phyloP scores from a whole-genome alignment of 2,888 invertebrate species.

The Pristionchus exspectatus region DNA sequence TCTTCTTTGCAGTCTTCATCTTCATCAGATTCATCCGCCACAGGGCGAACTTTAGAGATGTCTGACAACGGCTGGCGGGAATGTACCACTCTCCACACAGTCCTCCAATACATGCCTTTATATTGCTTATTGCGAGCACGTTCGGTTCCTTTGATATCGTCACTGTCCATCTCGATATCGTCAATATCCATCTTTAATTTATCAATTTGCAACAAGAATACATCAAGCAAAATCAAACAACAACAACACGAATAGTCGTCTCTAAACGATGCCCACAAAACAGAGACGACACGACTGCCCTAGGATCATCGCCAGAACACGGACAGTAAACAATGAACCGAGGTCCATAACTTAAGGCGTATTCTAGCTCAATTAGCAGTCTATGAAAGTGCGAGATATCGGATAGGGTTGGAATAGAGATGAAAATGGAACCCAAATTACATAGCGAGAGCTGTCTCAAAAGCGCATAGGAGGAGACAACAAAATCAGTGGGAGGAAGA shows the following conservation, averaged over 20 bases:
- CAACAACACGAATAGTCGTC: neutral
- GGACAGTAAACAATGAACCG: neutral
- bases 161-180: neutral
- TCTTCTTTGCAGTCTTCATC: too few species aligned
- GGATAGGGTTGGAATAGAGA: neutral
- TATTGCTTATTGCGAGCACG: neutral
- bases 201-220: neutral
- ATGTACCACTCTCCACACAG: neutral
- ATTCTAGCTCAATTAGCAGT: neutral
- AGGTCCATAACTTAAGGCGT: neutral
- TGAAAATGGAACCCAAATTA: neutral
- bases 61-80: neutral
- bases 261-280: neutral
- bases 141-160: too few species aligned
- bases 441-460: neutral
- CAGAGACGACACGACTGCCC: neutral
- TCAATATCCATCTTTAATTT: neutral
- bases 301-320: neutral
- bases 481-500: neutral
- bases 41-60: neutral
- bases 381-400: neutral
- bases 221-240: neutral
- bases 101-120: neutral
- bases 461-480: neutral
- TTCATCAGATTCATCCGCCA: too few species aligned